Percentiles rank a stretch among this genome's conserved stretches.
Evolutionary conservation across 2,113 vertebrate species (phyloP).

Genomic region (Oriolus oriolus): DNA sequence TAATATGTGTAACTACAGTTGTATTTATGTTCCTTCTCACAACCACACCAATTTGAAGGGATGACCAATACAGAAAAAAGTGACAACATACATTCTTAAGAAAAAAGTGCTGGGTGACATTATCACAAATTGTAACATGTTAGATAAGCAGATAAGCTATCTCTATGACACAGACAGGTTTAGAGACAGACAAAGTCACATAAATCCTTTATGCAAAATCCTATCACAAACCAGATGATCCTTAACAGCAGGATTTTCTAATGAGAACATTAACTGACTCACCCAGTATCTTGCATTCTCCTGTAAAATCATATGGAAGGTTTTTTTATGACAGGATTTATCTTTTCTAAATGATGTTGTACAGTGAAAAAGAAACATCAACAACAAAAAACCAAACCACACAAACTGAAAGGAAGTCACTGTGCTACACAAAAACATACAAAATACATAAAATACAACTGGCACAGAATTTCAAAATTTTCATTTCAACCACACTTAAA

Average conservation of each 20-base stretch:
- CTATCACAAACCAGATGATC: neutral
- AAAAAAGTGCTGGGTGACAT: neutral
- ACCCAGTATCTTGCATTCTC: neutral
- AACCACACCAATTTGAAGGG: neutral
- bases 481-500: neutral
- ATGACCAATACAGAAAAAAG: neutral
- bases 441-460: neutral
- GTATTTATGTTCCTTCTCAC: neutral
- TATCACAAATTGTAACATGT: neutral
- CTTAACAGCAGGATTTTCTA: conserved; percentile 30
- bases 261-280: neutral
- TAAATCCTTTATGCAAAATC: conserved; percentile 10
- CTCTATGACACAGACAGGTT: neutral
- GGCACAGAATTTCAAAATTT: neutral
- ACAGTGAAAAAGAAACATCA: neutral
- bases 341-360: neutral
- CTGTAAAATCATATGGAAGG: neutral
- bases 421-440: neutral
- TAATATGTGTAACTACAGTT: neutral
- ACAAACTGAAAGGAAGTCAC: neutral
- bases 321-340: neutral
- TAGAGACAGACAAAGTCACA: neutral
- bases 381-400: neutral
- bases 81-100: neutral
- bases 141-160: conserved; percentile 13